A percentile compares a stretch with the other conserved stretches of the same genome.
Evolutionary conservation across 2,888 invertebrate species (phyloP).

Genomic region (Latheticus oryzae): DNA sequence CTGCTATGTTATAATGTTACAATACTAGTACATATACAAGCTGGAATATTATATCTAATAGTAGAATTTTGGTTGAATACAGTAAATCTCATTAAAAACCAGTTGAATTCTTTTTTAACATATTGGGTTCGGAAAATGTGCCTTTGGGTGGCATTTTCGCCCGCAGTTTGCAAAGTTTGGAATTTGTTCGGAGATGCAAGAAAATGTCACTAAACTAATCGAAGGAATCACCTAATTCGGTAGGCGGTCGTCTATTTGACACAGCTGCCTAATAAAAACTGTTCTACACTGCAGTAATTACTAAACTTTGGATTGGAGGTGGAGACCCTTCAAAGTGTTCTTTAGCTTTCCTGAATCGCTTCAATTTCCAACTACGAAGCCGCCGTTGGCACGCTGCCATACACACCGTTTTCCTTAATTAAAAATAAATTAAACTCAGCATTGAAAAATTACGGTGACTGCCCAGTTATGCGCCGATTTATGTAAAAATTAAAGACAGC

Average conservation of each 20-base stretch:
- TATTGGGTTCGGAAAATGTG: no score
- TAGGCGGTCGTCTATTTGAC: slow-evolving; percentile 45
- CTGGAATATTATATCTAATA: no score
- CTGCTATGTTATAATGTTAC: slow-evolving; percentile 9
- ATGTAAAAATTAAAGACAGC: slow-evolving; percentile 30
- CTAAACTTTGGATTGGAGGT: slow-evolving; percentile 43
- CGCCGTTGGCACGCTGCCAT: slow-evolving; percentile 43
- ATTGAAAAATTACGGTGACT: slow-evolving; percentile 36
- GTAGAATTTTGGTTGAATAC: no score
- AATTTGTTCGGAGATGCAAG: slow-evolving; percentile 20
- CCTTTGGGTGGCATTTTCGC: slow-evolving; percentile 2
- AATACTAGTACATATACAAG: no score
- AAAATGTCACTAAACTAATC: slow-evolving; percentile 44
- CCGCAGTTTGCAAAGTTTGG: not conserved
- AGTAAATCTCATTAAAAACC: no score
- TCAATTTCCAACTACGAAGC: slow-evolving; percentile 40
- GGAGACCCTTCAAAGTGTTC: slow-evolving; percentile 44
- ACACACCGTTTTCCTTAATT: slow-evolving; percentile 41
- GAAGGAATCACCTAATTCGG: slow-evolving; percentile 45
- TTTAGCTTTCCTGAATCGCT: slow-evolving; percentile 40
- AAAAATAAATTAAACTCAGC: slow-evolving; percentile 40
- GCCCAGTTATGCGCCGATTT: slow-evolving; percentile 31
- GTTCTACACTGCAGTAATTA: slow-evolving; percentile 46
- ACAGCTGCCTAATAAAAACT: slow-evolving; percentile 44
- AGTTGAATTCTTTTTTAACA: no score